A percentile compares a stretch with the other conserved stretches of the same genome.
Evolutionary conservation across 2,113 vertebrate genomes (phyloP).

Genomic region (Jacana jacana): DNA sequence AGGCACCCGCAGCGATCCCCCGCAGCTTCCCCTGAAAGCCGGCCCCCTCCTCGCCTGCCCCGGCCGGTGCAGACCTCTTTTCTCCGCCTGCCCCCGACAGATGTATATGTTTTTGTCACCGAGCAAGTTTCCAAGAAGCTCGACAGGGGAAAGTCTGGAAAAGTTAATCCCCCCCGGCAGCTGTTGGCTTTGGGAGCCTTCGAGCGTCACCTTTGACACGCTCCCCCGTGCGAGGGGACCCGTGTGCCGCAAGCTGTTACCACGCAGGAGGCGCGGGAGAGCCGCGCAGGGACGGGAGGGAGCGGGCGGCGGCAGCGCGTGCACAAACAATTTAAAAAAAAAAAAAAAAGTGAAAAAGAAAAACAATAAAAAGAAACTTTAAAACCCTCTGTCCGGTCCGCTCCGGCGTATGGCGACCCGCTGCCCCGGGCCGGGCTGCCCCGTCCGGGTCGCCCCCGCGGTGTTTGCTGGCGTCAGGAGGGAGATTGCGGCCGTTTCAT

Average conservation of each 20-base stretch:
- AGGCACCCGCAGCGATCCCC: too few species aligned
- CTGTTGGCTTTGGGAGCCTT: constrained; percentile 89
- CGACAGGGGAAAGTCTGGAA: constrained; percentile 82
- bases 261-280: constrained; percentile 53
- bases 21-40: constrained; percentile 24
- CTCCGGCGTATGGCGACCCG: fast-evolving
- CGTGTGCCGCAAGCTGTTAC: constrained; percentile 85
- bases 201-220: constrained; percentile 92
- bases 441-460: neutral
- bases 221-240: constrained; percentile 74
- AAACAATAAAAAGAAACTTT: too few species aligned
- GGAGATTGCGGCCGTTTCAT: neutral
- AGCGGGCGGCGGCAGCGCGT: neutral
- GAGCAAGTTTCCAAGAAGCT: constrained; percentile 78
- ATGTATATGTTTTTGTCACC: constrained; percentile 76
- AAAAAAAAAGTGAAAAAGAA: neutral
- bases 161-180: constrained; percentile 87
- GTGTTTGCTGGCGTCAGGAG: neutral
- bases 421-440: neutral
- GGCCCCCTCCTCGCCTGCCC: neutral
- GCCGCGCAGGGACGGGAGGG: neutral
- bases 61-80: constrained; percentile 50
- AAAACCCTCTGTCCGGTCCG: neutral
- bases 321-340: neutral
- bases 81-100: constrained; percentile 76